phyloP scores from a whole-genome alignment of 2,113 vertebrate genomes.

The Sporophila hypoxantha region DNA sequence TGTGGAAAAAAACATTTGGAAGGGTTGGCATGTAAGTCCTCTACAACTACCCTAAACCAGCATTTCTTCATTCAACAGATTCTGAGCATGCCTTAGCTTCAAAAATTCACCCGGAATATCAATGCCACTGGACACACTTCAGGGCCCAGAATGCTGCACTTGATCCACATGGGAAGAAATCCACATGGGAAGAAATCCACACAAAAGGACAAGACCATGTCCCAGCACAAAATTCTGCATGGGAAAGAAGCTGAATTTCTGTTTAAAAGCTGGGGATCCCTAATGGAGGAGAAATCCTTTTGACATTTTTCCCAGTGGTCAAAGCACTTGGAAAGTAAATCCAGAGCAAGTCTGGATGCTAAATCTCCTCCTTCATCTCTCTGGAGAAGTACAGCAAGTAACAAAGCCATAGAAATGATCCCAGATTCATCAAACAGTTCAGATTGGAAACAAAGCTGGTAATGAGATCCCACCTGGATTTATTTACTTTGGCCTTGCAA shows the following conservation, averaged over 20 bases:
- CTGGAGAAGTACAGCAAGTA: not conserved
- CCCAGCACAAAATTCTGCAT: not conserved
- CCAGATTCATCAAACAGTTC: not conserved
- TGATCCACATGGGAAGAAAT: not conserved
- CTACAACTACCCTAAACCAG: not conserved
- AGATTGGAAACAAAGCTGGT: not conserved
- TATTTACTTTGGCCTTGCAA: not conserved
- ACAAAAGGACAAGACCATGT: rapidly evolving
- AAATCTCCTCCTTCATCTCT: not conserved
- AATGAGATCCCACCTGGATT: not conserved
- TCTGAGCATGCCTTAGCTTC: not conserved
- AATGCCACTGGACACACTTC: not conserved
- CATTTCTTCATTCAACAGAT: not conserved
- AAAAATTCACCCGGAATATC: not conserved
- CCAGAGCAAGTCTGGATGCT: not conserved
- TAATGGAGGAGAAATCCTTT: not conserved
- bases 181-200: not conserved
- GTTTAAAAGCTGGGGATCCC: not conserved
- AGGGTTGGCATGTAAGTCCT: not conserved
- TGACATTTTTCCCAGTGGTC: not conserved
- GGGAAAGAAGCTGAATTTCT: not conserved
- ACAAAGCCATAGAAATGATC: not conserved
- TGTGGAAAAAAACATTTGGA: not conserved
- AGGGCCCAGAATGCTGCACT: not conserved
- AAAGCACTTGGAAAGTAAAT: not conserved